Conservation (phyloP, 2,113 vertebrate species). For the Oreochromis aureus region DNA sequence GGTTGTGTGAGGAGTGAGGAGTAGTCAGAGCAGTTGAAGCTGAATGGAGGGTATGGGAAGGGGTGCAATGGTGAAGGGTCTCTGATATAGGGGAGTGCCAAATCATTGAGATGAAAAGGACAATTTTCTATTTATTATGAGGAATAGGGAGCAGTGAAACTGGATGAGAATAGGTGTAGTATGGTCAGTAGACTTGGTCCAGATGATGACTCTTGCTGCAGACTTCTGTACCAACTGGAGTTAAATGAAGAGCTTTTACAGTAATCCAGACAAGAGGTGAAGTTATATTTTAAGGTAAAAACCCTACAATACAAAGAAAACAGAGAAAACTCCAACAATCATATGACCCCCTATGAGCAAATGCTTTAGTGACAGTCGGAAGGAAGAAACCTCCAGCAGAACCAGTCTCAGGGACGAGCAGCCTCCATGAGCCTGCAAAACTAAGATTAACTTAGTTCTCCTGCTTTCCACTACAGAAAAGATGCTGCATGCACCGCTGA, state of each 20-base stretch:
- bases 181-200: neutral
- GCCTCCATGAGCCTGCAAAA: neutral
- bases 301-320: neutral
- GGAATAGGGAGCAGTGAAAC: neutral
- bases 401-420: neutral
- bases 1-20: too few species aligned
- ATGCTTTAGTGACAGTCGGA: neutral
- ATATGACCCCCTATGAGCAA: neutral
- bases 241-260: neutral
- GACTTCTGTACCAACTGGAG: neutral
- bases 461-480: neutral
- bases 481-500: neutral
- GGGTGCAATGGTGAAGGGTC: neutral
- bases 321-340: neutral
- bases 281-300: neutral
- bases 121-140: neutral
- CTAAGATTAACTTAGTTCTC: neutral
- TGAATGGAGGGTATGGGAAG: neutral
- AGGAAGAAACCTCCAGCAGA: neutral
- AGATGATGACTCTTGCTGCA: neutral
- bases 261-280: neutral
- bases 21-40: neutral
- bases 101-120: neutral
- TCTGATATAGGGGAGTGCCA: neutral
- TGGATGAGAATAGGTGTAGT: neutral